Evolutionary conservation across 64 coral and sea anemone genomes (phyloP), one percentile per base, ranked within the genome.

Genomic region (Acropora yongei): DNA sequence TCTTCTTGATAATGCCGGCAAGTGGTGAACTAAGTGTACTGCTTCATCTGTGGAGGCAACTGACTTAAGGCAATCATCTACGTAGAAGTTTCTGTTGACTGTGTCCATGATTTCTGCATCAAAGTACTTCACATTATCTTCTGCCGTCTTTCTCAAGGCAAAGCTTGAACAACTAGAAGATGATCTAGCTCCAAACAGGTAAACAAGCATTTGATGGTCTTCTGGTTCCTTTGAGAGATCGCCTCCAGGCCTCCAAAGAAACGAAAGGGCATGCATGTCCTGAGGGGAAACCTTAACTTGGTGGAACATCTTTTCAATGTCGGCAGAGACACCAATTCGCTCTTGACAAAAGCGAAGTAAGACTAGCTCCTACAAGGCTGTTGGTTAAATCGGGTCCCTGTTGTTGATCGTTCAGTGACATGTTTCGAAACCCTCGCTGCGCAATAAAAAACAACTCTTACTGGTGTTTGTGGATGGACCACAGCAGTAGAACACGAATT

Each of bases 181-280:
- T 1, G 40, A 90, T 45, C 18, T 80, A 60, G 58, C 88, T 30
- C 30, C 30, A 30, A 30, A 30, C 30, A 30, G 30, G 30, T 30
- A 0, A 30, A 30, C 30, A 30, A 19, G 53, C 47, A 49, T 83
- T 30, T 30, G 30, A 30, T 30, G 30, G 74, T 4, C 79, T 48
- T 50, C 65, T 51, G 73, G 49, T 63, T 83, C 79, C 71, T 82
- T 47, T 55, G 49, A 45, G 16, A 84, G 41, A 53, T 82, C 50
- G 4, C 49, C 77, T 14, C 81, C 57, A 69, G 78, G 65, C 89
- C 89, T 84, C 61, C 78, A 91, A n/a, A 76, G 68, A 40, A 83
- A 91, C 49, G 45, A 17, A 73, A 91, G 53, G 1, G 72, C 47
- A 60, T 74, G 13, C 50, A 0, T 72, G 48, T 91, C 78, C 41